Conservation (phyloP, 2,888 invertebrate species). For the Troides helena region DNA sequence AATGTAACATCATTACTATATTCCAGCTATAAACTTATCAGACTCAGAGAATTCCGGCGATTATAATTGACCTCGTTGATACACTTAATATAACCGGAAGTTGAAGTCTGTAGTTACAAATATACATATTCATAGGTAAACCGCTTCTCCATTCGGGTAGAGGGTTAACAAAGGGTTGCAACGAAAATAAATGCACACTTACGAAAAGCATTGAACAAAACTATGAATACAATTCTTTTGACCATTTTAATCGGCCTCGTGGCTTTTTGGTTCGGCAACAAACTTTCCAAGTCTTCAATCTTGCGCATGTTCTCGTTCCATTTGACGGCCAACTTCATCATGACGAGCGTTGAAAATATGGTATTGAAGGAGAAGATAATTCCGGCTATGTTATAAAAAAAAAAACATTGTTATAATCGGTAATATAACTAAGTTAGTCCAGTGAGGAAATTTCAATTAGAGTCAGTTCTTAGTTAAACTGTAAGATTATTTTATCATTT, state of each 20-base stretch:
- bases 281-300: constrained; percentile 11
- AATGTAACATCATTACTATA: no score
- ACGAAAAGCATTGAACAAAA: not conserved
- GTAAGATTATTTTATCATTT: not conserved
- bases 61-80: no score
- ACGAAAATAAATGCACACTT: not conserved
- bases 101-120: no score
- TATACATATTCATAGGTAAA: no score
- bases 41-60: no score
- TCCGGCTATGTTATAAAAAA: constrained; percentile 7
- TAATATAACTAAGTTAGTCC: not conserved
- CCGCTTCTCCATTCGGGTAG: not conserved
- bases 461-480: no score
- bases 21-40: no score
- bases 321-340: constrained; percentile 12
- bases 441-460: no score
- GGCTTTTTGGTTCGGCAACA: constrained; percentile 4
- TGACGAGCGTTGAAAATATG: constrained; percentile 9
- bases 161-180: not conserved
- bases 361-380: constrained; percentile 20
- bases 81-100: no score
- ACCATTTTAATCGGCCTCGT: constrained; percentile 6
- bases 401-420: not conserved
- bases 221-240: not conserved
- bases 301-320: constrained; percentile 15